Evolutionary conservation across 2,797 vertebrate genomes (phyloP).

Genomic region (Phrynocephalus guinanensis): DNA sequence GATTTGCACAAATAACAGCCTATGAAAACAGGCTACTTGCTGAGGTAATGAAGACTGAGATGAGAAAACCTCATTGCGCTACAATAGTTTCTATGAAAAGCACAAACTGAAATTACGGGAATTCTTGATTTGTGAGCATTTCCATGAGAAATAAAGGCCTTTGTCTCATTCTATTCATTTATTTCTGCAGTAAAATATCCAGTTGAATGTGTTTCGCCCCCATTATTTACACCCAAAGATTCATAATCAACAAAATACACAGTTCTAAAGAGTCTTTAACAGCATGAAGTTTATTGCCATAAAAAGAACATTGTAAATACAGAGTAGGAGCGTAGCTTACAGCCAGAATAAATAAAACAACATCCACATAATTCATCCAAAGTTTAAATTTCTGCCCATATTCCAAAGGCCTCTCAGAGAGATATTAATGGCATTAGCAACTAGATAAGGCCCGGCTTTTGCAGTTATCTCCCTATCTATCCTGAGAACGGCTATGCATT

Average conservation of each 20-base stretch:
- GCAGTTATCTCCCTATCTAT: no score
- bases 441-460: neutral
- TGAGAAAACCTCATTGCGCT: neutral
- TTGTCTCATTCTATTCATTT: neutral
- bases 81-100: neutral
- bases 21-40: neutral
- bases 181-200: neutral
- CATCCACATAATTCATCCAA: neutral
- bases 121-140: neutral
- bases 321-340: neutral
- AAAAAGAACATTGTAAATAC: neutral
- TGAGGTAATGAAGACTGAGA: neutral
- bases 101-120: neutral
- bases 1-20: constrained; percentile 11
- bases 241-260: neutral
- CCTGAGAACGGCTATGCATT: neutral
- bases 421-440: neutral
- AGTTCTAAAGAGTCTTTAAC: neutral
- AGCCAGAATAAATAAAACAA: neutral
- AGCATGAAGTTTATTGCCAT: no score
- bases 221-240: neutral
- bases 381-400: neutral
- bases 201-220: neutral
- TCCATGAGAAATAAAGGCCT: neutral
- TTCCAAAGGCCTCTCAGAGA: neutral